Conservation (phyloP, 2,888 invertebrate genomes). For the Melipona bicolor region DNA sequence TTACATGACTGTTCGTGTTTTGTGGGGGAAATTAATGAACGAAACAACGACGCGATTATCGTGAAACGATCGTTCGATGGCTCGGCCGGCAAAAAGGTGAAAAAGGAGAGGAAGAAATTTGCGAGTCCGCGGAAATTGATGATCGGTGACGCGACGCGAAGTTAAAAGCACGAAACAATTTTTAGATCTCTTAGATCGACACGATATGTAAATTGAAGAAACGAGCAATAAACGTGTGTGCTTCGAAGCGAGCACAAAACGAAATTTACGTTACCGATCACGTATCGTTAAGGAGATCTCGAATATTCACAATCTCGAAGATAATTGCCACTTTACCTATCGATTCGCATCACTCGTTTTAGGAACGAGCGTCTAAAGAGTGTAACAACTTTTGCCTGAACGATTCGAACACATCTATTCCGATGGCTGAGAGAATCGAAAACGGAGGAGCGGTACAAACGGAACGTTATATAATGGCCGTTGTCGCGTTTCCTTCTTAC, state of each 20-base stretch:
- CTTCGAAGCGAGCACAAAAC: background rate
- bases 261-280: background rate
- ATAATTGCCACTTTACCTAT: background rate
- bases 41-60: background rate
- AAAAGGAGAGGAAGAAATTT: background rate
- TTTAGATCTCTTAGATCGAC: conserved; percentile 77
- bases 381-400: conserved; percentile 17
- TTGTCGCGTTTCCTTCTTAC: conserved; percentile 74
- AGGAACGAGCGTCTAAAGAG: conserved; percentile 6
- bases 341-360: background rate
- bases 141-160: conserved; percentile 12
- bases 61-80: background rate
- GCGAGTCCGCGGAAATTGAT: background rate
- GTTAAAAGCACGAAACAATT: conserved; percentile 53
- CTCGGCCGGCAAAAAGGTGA: background rate
- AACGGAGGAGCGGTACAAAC: conserved; percentile 9
- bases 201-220: conserved; percentile 79
- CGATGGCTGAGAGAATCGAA: conserved; percentile 11
- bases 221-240: conserved; percentile 56
- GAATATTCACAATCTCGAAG: conserved; percentile 14
- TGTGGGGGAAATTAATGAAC: background rate
- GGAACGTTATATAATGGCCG: conserved; percentile 1
- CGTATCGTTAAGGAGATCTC: background rate
- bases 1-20: background rate
- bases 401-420: conserved; percentile 21